Evolutionary conservation across 2,113 vertebrate species (phyloP).

Genomic region (Catharus bicknelli): DNA sequence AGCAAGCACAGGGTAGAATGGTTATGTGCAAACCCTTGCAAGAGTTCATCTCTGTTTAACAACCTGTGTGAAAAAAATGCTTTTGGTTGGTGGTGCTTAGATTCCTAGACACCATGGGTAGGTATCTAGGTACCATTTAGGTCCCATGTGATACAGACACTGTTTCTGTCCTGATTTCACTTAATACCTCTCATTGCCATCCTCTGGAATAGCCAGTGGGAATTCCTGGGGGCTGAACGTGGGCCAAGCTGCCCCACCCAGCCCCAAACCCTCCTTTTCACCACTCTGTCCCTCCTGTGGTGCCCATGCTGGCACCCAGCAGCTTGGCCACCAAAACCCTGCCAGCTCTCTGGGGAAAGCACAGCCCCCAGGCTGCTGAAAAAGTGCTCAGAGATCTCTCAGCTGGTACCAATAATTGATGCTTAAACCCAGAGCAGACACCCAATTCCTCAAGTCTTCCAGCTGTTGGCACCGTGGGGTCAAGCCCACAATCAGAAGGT

Average conservation of each 20-base stretch:
- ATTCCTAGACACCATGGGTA: neutral
- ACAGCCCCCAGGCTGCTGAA: neutral
- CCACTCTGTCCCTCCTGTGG: neutral
- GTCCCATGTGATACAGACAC: too few relatives aligned
- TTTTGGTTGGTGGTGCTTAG: neutral
- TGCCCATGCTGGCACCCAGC: neutral
- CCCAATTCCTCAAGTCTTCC: neutral
- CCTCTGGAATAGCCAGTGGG: neutral
- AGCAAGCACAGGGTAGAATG: neutral
- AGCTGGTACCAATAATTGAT: neutral
- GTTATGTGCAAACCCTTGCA: neutral
- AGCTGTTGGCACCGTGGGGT: neutral
- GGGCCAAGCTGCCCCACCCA: accelerated
- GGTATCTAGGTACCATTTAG: too few relatives aligned
- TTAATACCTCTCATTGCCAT: neutral
- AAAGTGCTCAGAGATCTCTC: neutral
- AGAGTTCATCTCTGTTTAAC: neutral
- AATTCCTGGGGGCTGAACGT: neutral
- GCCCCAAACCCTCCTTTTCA: neutral
- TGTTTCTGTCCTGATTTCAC: neutral
- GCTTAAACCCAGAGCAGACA: neutral
- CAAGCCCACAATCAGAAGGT: neutral
- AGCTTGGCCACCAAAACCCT: neutral
- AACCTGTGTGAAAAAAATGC: neutral
- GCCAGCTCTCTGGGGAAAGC: neutral